These are phyloP conservation scores for Leucoma salicis DNA, from an alignment of 2,888 invertebrate genomes.

Conservation along the genomic window DNA sequence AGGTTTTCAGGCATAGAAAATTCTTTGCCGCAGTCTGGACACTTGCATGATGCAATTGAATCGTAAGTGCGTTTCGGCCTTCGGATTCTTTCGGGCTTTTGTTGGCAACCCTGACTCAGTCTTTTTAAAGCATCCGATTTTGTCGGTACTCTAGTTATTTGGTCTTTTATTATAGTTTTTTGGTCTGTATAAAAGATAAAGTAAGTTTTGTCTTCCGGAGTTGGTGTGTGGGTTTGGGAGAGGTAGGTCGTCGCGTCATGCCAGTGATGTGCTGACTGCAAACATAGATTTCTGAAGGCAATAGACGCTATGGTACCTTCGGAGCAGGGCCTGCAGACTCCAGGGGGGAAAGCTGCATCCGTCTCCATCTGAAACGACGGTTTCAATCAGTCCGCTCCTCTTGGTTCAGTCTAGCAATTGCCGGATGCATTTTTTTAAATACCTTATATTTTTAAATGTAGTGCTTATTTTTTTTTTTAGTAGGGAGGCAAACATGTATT, in stretches of 20 bases:
- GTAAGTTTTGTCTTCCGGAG: slow-evolving; percentile 41
- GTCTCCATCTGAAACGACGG: slow-evolving; percentile 71
- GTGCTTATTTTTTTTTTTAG: no score
- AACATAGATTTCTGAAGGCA: slow-evolving; percentile 50
- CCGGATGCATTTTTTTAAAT: no score
- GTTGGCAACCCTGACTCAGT: slow-evolving; percentile 32
- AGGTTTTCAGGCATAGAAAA: slow-evolving; percentile 42
- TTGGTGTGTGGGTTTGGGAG: slow-evolving; percentile 29
- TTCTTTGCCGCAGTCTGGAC: slow-evolving; percentile 52
- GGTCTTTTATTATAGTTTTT: slow-evolving; percentile 39
- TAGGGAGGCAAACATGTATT: no score
- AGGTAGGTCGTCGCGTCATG: slow-evolving; percentile 37
- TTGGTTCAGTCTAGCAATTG: slow-evolving; percentile 22
- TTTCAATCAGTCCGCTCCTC: slow-evolving; percentile 62
- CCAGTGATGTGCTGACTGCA: slow-evolving; percentile 53
- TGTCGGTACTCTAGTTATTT: slow-evolving; percentile 22
- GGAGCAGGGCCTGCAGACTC: slow-evolving; percentile 55
- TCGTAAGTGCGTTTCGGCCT: slow-evolving; percentile 9
- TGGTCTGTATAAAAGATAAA: slow-evolving; percentile 46
- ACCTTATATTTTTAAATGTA: no score
- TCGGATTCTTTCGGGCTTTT: slow-evolving; percentile 11
- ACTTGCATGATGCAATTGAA: slow-evolving; percentile 25
- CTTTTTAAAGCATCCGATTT: slow-evolving; percentile 33
- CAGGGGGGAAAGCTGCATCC: slow-evolving; percentile 51
- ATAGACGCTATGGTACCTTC: slow-evolving; percentile 47